Evolutionary conservation across 2,113 vertebrate genomes (phyloP).

Genomic region (Raja brachyura): DNA sequence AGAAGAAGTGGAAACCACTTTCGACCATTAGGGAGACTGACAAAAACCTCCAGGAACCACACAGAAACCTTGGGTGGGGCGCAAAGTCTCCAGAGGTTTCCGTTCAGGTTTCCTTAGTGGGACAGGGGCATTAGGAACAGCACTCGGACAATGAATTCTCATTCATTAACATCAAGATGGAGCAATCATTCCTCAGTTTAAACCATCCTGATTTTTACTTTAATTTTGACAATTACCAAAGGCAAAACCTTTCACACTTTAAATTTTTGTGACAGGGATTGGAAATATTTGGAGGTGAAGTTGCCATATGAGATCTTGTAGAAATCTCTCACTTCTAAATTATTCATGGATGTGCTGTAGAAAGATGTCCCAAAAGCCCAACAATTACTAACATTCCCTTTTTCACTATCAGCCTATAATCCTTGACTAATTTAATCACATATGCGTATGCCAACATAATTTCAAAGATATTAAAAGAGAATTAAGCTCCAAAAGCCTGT

Average conservation of each 20-base stretch:
- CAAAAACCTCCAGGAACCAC: no score
- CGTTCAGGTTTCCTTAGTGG: no score
- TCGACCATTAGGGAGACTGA: no score
- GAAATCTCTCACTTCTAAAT: background rate
- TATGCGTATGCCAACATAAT: background rate
- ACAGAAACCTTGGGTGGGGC: no score
- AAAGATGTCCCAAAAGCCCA: background rate
- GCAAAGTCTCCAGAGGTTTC: no score
- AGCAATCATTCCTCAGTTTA: background rate
- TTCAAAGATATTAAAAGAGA: background rate
- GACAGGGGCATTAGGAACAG: no score
- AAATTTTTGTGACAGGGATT: background rate
- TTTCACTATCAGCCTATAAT: background rate
- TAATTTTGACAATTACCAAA: background rate
- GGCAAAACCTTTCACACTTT: background rate
- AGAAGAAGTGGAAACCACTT: no score
- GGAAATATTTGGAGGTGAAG: background rate
- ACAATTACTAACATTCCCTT: constrained; percentile 11
- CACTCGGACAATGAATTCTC: background rate
- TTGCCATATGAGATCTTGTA: background rate
- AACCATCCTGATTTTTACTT: background rate
- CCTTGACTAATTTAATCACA: background rate
- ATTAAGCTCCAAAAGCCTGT: background rate
- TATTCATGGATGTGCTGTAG: background rate
- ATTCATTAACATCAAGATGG: background rate